phyloP scores from a whole-genome alignment of 2,797 vertebrate genomes.

The Typhlichthys eigenmanni region DNA sequence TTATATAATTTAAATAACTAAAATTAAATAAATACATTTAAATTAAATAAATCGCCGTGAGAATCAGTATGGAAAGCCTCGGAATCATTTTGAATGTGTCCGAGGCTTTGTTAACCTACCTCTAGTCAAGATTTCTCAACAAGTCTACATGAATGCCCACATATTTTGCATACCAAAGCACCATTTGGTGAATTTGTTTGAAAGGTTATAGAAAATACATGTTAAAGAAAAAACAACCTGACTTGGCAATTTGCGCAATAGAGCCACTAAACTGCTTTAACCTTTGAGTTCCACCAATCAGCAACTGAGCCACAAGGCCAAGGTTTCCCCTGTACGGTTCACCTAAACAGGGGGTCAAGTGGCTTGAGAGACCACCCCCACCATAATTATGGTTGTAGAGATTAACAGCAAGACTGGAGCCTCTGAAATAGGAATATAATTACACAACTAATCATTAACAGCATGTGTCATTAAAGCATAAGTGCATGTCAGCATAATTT shows the following conservation, averaged over 20 bases:
- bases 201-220: background rate
- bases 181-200: background rate
- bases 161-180: no score
- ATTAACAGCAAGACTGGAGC: background rate
- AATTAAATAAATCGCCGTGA: no score
- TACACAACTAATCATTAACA: no score
- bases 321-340: conserved; percentile 52
- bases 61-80: no score
- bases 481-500: no score
- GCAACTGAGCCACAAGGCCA: conserved; percentile 20
- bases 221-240: conserved; percentile 5
- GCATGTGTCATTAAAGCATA: no score
- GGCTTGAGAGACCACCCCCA: conserved; percentile 6
- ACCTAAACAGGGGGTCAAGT: conserved; percentile 25
- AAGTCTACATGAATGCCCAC: no score
- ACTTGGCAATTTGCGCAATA: conserved; percentile 7
- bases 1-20: no score
- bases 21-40: no score
- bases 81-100: no score
- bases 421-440: background rate
- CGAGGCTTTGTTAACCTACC: no score
- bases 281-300: conserved; percentile 52
- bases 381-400: conserved; percentile 1
- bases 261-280: conserved; percentile 33
- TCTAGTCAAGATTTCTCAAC: no score